Evolutionary conservation across 2,113 vertebrate genomes (phyloP).

Genomic region (Ptilorrhoa leucosticta): DNA sequence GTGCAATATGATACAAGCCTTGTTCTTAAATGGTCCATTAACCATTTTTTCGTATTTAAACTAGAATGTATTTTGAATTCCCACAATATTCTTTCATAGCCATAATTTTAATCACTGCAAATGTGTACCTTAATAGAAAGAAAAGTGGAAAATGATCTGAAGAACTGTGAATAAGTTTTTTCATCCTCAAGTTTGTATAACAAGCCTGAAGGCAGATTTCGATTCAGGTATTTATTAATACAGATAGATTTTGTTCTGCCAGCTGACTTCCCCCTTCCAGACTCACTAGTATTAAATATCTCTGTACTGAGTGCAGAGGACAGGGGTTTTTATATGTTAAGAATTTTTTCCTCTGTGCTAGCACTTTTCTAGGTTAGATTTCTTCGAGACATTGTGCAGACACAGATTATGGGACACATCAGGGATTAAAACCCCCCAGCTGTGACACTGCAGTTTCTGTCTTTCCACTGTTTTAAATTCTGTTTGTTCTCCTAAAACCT

Average conservation of each 20-base stretch:
- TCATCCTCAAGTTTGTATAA: background rate
- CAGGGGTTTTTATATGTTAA: fast-evolving
- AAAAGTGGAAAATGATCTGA: background rate
- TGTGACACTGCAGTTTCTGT: background rate
- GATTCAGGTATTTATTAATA: background rate
- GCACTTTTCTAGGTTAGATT: background rate
- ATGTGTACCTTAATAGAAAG: background rate
- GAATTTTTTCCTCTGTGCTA: background rate
- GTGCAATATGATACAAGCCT: background rate
- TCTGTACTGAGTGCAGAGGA: background rate
- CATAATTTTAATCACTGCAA: background rate
- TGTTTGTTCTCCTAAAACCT: background rate
- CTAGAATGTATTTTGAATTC: background rate
- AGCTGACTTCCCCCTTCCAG: background rate
- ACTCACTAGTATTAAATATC: background rate
- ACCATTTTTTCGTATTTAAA: background rate
- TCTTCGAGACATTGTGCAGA: background rate
- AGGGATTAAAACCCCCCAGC: background rate
- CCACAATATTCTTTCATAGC: background rate
- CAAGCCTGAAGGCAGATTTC: background rate
- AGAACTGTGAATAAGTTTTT: background rate
- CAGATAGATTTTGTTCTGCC: background rate
- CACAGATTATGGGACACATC: background rate
- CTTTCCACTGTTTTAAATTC: background rate
- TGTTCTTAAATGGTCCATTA: background rate